Base-by-base conservation (phyloP, 2,113 vertebrate species). In the Pogonocichla stellata region DNA sequence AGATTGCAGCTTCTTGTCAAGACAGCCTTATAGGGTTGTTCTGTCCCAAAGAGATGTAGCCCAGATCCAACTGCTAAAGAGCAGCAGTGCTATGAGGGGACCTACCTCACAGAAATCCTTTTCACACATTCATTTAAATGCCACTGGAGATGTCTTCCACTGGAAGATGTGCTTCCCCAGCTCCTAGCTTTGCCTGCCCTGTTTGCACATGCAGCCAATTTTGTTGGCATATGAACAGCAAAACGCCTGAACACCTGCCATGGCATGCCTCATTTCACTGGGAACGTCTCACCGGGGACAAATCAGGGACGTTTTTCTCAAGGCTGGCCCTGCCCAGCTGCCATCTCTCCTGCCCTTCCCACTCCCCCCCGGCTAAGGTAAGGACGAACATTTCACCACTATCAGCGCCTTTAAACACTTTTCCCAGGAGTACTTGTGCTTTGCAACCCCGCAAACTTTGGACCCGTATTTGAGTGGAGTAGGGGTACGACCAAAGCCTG, bases 211-310 rank as follows among this genome's bases (percentile, higher is more conserved):
- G 0, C 22, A 48, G 34, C 12, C 40, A 7, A 0, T 65, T 77
- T 40, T n/a, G 24, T 56, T 43, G n/a, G 28, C 19, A 4, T 3
- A 8, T 0, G 33, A 31, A n/a, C 36, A 24, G 20, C 54, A 56
- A 31, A 88, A 56, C 70, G 22, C 17, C 24, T 22, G 3, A 25
- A 33, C 0, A 1, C 23, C 23, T n/a, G 26, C 12, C 36, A 3
- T 0, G 4, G 7, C 3, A 0, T 19, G 31, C 48, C 69, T 38
- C 1, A 2, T n/a, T 56, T 48, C 24, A 7, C n/a, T 0, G 0
- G 20, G 69, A 65, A 19, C 19, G 25, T 31, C 9, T 33, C 25
- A 31, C 48, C 22, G 34, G 33, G 14, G 17, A 29, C 42, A 36
- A 65, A 53, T 31, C 36, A 8, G 56, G 36, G 47, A 57, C 2